phyloP scores from a whole-genome alignment of 1,140 invertebrate genomes.

The Mercenaria mercenaria region DNA sequence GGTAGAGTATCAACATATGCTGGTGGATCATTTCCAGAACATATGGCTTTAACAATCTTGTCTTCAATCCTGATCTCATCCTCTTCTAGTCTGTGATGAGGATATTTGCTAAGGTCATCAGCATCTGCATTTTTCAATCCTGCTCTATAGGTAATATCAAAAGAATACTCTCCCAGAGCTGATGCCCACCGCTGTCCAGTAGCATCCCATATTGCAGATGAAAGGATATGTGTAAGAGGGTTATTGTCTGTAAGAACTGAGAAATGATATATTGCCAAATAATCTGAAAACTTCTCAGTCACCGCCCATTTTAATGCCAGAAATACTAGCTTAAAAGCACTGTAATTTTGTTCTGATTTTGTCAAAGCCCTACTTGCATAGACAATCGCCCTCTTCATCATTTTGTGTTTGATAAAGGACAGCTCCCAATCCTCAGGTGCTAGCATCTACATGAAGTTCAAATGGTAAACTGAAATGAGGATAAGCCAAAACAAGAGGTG shows the following conservation, averaged over 20 bases:
- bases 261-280: constrained; percentile 4
- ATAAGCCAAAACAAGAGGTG: constrained; percentile 16
- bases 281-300: constrained; percentile 43
- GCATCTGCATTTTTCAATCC: background rate
- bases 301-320: constrained; percentile 38
- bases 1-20: background rate
- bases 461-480: constrained; percentile 8
- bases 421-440: background rate
- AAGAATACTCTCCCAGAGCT: background rate
- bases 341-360: constrained; percentile 15
- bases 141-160: background rate
- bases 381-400: background rate
- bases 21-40: too few relatives aligned
- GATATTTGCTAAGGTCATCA: background rate
- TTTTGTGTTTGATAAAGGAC: constrained; percentile 1
- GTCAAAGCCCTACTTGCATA: constrained; percentile 13
- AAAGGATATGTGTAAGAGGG: constrained; percentile 12
- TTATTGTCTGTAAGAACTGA: constrained; percentile 36
- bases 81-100: background rate
- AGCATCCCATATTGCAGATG: constrained; percentile 23
- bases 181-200: constrained; percentile 35
- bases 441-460: constrained; percentile 34
- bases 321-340: constrained; percentile 24
- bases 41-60: background rate
- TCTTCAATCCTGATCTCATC: background rate